Conservation (phyloP, 2,888 invertebrate genomes). For the Amphipoea lucens region DNA sequence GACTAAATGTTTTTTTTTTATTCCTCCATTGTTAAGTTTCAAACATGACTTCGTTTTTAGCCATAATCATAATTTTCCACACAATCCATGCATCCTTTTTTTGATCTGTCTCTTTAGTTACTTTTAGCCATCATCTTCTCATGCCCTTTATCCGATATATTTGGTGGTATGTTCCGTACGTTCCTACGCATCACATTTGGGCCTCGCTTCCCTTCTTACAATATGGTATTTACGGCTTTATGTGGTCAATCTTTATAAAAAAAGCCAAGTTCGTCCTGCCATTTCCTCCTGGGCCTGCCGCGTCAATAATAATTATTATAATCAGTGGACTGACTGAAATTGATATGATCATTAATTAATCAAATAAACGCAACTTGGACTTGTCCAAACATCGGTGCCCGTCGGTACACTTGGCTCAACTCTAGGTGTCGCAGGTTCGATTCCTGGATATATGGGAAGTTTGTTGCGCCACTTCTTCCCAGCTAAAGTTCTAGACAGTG, state of each 20-base stretch:
- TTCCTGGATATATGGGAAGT: not conserved
- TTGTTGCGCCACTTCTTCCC: no score
- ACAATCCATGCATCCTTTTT: not conserved
- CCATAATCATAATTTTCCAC: not conserved
- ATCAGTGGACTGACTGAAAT: no score
- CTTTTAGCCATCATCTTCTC: not conserved
- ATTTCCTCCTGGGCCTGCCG: no score
- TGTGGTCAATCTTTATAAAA: no score
- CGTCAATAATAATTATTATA: no score
- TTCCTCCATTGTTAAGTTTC: not conserved
- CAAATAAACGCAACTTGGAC: not conserved
- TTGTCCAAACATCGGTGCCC: not conserved
- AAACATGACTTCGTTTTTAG: not conserved
- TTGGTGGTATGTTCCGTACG: no score
- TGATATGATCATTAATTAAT: not conserved
- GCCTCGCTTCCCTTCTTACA: no score
- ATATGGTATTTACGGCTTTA: no score
- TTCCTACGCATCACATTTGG: no score
- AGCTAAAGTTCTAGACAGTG: no score
- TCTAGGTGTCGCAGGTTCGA: not conserved
- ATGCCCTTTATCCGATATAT: not conserved
- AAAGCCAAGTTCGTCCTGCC: no score
- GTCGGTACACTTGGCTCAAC: not conserved
- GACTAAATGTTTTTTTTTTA: no score
- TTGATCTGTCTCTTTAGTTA: not conserved